A percentile compares a stretch with the other conserved stretches of the same genome.
Evolutionary conservation across 2,113 vertebrate genomes (phyloP).

Genomic region (Lethenteron reissneri): DNA sequence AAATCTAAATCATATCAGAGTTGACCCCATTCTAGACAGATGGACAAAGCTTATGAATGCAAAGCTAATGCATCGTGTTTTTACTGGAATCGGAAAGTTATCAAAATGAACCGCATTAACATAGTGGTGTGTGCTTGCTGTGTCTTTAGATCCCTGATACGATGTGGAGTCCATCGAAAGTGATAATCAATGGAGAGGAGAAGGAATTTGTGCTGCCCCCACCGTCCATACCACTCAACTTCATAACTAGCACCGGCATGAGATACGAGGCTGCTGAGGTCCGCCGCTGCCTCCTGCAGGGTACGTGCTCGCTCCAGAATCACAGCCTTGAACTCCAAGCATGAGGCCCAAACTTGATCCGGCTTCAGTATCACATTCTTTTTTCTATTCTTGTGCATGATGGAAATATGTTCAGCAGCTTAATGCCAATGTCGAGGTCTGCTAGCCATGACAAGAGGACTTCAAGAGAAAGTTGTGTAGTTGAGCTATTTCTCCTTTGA

Average conservation of each 20-base stretch:
- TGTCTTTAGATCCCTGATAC: constrained; percentile 24
- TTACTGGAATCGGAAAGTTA: not conserved
- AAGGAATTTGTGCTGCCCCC: constrained; percentile 28
- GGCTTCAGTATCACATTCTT: no score
- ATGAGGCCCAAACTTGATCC: not conserved
- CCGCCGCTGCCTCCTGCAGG: constrained; percentile 40
- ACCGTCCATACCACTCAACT: constrained; percentile 27
- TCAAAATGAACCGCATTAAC: not conserved
- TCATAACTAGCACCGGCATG: constrained; percentile 28
- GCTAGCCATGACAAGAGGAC: not conserved
- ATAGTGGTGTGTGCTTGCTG: not conserved
- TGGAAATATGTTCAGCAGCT: not conserved
- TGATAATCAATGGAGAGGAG: constrained; percentile 28
- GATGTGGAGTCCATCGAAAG: constrained; percentile 37
- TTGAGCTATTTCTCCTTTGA: not conserved
- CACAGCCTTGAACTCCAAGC: not conserved
- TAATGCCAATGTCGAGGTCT: not conserved
- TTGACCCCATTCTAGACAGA: no score
- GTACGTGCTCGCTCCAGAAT: constrained; percentile 16
- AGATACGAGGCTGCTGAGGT: constrained; percentile 45
- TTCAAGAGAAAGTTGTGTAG: not conserved
- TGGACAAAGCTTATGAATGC: no score
- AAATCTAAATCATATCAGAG: no score
- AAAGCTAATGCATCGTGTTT: not conserved
- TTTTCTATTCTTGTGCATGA: not conserved